A percentile compares a stretch with the other conserved stretches of the same genome.
These are phyloP conservation scores for Podarcis lilfordi DNA, from an alignment of 2,797 vertebrate genomes.

Conservation along the genomic window DNA sequence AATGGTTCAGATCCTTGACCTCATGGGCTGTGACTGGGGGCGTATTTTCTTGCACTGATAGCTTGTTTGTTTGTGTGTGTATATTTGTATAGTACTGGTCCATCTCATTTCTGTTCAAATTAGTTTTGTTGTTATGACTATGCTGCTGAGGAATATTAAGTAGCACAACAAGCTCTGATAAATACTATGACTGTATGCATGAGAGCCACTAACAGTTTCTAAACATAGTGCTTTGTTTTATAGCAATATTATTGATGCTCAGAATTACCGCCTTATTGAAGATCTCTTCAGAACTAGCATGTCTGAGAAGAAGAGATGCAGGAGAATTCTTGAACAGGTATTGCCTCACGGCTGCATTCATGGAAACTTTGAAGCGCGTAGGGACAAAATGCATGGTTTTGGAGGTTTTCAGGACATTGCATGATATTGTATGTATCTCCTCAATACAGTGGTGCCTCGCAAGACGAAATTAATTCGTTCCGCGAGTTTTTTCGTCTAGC, in stretches of 20 bases:
- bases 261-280: slow-evolving; percentile 95
- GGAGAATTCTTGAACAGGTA: slow-evolving; percentile 96
- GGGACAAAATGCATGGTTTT: background rate
- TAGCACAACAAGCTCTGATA: background rate
- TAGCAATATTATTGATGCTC: slow-evolving; percentile 96
- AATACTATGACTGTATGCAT: background rate
- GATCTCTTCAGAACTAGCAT: slow-evolving; percentile 94
- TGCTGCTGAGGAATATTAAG: background rate
- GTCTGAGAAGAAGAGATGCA: slow-evolving; percentile 94
- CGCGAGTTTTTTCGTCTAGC: too few relatives aligned
- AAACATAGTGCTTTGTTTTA: slow-evolving; percentile 46
- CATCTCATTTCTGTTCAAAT: background rate
- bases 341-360: background rate
- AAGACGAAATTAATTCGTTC: too few relatives aligned
- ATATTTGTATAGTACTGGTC: background rate
- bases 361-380: background rate
- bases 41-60: background rate
- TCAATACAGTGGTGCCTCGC: too few relatives aligned
- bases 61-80: background rate
- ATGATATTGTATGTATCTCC: background rate
- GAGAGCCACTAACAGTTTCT: background rate
- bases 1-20: background rate
- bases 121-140: background rate
- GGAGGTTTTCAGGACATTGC: background rate
- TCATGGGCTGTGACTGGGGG: background rate